Conservation (phyloP, 2,888 invertebrate genomes). For the Eumerus sabulonum region DNA sequence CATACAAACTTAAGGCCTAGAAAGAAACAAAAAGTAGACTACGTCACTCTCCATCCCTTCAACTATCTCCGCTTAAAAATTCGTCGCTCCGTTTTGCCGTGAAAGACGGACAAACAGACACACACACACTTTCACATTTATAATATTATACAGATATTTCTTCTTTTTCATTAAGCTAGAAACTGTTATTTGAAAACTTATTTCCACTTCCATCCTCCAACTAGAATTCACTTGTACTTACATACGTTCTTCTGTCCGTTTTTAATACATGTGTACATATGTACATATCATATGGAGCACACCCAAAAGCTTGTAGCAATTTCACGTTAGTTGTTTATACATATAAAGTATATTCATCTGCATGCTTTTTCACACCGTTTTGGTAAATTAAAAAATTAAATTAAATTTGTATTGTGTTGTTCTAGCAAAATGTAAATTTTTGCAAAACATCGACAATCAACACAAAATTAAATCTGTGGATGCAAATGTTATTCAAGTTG, state of each 20-base stretch:
- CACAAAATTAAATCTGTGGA: conserved; percentile 61
- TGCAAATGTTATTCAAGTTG: conserved; percentile 67
- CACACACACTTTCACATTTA: too few species aligned
- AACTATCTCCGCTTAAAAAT: too few species aligned
- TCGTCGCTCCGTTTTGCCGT: too few species aligned
- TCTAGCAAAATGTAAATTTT: conserved; percentile 67
- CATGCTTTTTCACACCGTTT: conserved; percentile 49
- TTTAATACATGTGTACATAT: conserved; percentile 17
- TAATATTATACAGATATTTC: conserved; percentile 39
- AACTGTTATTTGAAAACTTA: conserved; percentile 69
- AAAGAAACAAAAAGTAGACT: too few species aligned
- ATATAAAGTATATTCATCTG: conserved; percentile 55
- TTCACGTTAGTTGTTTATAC: conserved; percentile 46
- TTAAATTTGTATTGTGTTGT: conserved; percentile 68
- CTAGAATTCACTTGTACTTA: conserved; percentile 40
- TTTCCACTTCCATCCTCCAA: conserved; percentile 61
- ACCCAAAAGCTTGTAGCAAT: conserved; percentile 57
- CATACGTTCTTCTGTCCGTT: conserved; percentile 31
- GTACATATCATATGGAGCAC: conserved; percentile 8
- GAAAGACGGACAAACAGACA: too few species aligned
- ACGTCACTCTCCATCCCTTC: too few species aligned
- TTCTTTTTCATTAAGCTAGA: conserved; percentile 64
- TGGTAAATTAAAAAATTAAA: conserved; percentile 54
- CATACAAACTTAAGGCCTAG: conserved; percentile 57
- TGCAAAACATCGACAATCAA: conserved; percentile 66